Percentiles rank a stretch among this genome's conserved stretches.
phyloP scores from a whole-genome alignment of 2,888 invertebrate species.

The Thymelicus acteon region DNA sequence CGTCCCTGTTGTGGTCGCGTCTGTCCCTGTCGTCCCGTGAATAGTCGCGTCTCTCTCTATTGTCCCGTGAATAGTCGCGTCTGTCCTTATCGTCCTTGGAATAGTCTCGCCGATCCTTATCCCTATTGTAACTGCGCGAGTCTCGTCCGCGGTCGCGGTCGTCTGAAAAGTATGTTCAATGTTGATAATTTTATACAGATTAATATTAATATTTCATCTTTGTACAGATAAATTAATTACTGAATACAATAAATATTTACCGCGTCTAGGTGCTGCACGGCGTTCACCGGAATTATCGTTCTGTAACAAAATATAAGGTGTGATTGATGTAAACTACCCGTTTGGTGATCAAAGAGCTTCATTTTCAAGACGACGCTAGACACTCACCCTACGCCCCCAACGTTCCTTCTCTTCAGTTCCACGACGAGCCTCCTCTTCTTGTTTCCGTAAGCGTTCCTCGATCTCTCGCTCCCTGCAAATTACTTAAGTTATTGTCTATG shows the following conservation, averaged over 20 bases:
- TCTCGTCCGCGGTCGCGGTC: slow-evolving; percentile 68
- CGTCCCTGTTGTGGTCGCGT: slow-evolving; percentile 49
- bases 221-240: background rate
- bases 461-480: slow-evolving; percentile 90
- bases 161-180: slow-evolving; percentile 49
- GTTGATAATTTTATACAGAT: background rate
- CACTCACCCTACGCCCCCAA: slow-evolving; percentile 70
- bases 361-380: slow-evolving; percentile 10
- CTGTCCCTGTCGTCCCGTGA: slow-evolving; percentile 46
- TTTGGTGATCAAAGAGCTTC: background rate
- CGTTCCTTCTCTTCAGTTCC: slow-evolving; percentile 73
- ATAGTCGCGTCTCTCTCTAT: slow-evolving; percentile 46
- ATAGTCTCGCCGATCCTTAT: slow-evolving; percentile 50
- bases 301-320: slow-evolving; percentile 52
- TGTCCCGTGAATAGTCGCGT: slow-evolving; percentile 47
- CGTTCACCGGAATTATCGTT: slow-evolving; percentile 77
- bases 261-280: slow-evolving; percentile 70
- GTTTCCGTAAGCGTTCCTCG: slow-evolving; percentile 92
- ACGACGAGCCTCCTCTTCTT: slow-evolving; percentile 77
- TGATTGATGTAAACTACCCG: background rate
- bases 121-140: slow-evolving; percentile 71
- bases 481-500: slow-evolving; percentile 14
- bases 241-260: slow-evolving; percentile 48
- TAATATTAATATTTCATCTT: too few species aligned
- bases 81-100: slow-evolving; percentile 50